Evolutionary conservation across 2,888 invertebrate genomes (phyloP), one percentile per base, ranked within the genome.

Genomic region (Fissipunctia ypsillon): DNA sequence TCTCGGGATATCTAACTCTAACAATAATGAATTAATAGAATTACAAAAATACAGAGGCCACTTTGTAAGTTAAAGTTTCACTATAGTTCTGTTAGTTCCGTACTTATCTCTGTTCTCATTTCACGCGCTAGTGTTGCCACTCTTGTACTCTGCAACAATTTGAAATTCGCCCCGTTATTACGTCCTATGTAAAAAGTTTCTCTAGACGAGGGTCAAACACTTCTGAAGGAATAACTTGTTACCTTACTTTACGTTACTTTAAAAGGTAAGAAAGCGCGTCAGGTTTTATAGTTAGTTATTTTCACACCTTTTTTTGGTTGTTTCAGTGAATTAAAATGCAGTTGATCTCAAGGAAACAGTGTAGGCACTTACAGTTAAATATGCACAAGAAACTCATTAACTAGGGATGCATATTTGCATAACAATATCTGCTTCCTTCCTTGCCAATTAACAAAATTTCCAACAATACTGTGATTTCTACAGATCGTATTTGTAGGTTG

Each of bases 181-280:
- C 84, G 84, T 68, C 41, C 60, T 71, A 57, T 71, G 84, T 81
- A 81, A 65, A 83, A 81, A 81, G 64, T 81, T 81, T 68, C 69
- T 80, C 52, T 14, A 66, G 81, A 81, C 84, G 81, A 81, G 81
- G 81, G 81, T 81, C 84, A 81, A 81, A 76, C 81, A 76, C 64
- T 81, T 84, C 70, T 81, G 57, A 70, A 71, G 64, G 52, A 81
- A 84, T 71, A 81, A 81, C 81, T 81, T 81, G 84, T 74, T 67
- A 80, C 75, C 84, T 81, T 84, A 80, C 63, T 67, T 80, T 83
- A 80, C 63, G 64, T 80, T 83, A 80, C 84, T 67, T 84, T 80
- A 84, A 74, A 80, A 80, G 73, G 80, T 66, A 73, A 84, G 52
- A 80, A 69, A 63, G 56, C 69, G 69, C 75, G 69, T 74, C 64